Evolutionary conservation across 2,113 vertebrate species (phyloP).

Genomic region (Xiphophorus maculatus): DNA sequence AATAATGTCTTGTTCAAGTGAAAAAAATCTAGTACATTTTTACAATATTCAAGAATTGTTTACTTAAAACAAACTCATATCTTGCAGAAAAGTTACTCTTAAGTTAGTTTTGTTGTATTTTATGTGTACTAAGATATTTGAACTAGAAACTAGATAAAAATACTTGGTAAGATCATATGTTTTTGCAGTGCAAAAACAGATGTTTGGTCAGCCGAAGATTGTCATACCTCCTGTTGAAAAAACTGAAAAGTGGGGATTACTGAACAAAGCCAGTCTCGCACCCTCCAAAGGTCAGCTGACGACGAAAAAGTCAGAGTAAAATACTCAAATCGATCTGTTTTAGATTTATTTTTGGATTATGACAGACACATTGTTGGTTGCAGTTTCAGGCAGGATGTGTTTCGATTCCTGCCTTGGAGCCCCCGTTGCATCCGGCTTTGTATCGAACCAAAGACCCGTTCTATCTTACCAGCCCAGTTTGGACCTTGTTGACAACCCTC

Average conservation of each 20-base stretch:
- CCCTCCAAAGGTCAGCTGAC: neutral
- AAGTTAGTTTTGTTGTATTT: too few relatives aligned
- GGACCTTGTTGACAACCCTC: constrained; percentile 58
- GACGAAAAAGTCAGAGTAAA: neutral
- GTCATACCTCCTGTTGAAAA: constrained; percentile 26
- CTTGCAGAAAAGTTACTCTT: too few relatives aligned
- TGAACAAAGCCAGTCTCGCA: constrained; percentile 6
- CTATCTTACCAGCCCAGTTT: constrained; percentile 55
- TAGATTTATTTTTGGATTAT: neutral
- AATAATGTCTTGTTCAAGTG: too few relatives aligned
- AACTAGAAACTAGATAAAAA: too few relatives aligned
- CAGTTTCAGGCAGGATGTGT: constrained; percentile 10
- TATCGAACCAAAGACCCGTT: constrained; percentile 60
- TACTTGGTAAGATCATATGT: too few relatives aligned
- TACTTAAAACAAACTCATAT: too few relatives aligned
- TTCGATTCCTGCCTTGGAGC: constrained; percentile 20
- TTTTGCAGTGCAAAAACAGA: constrained; percentile 20
- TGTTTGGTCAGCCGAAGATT: constrained; percentile 51
- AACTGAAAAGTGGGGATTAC: constrained; percentile 30
- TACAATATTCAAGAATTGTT: too few relatives aligned
- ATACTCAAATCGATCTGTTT: neutral
- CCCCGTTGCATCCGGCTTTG: constrained; percentile 47
- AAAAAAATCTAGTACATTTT: too few relatives aligned
- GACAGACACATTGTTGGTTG: constrained; percentile 6
- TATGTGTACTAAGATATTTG: too few relatives aligned